These are phyloP conservation scores for Lingula anatina DNA, from an alignment of 2,888 invertebrate species.

Conservation along the genomic window DNA sequence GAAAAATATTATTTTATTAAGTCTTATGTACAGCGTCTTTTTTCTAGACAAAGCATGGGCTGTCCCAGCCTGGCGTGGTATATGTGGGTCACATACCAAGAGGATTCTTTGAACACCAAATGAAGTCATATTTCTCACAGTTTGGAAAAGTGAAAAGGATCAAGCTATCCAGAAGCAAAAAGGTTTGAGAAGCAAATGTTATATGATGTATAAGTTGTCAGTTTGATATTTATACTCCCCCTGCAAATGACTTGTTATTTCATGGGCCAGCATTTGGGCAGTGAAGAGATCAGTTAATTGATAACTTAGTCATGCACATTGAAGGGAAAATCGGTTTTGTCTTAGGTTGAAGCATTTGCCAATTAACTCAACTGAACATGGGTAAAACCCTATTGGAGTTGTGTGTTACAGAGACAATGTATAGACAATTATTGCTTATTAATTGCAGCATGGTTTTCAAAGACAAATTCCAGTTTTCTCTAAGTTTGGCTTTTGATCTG, in stretches of 20 bases:
- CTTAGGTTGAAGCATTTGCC: too few relatives aligned
- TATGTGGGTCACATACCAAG: constrained; percentile 67
- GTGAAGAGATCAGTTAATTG: neutral
- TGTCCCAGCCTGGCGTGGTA: constrained; percentile 42
- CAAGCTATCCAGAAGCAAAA: constrained; percentile 73
- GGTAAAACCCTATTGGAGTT: too few relatives aligned
- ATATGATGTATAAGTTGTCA: neutral
- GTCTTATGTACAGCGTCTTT: too few relatives aligned
- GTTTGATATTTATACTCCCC: neutral
- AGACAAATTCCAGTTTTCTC: too few relatives aligned
- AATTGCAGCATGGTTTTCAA: too few relatives aligned
- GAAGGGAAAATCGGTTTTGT: too few relatives aligned
- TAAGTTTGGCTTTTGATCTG: neutral
- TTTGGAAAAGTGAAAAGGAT: constrained; percentile 81
- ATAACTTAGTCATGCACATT: neutral
- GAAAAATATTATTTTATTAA: too few relatives aligned
- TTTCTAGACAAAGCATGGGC: too few relatives aligned
- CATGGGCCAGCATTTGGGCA: neutral
- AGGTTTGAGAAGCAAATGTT: constrained; percentile 50
- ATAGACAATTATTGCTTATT: too few relatives aligned
- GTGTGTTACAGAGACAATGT: too few relatives aligned
- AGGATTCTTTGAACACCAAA: constrained; percentile 87
- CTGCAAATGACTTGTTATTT: neutral
- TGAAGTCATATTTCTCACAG: constrained; percentile 80
- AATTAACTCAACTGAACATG: too few relatives aligned